phyloP scores from a whole-genome alignment of 2,113 vertebrate species.

The Microcebus lehilahytsara region DNA sequence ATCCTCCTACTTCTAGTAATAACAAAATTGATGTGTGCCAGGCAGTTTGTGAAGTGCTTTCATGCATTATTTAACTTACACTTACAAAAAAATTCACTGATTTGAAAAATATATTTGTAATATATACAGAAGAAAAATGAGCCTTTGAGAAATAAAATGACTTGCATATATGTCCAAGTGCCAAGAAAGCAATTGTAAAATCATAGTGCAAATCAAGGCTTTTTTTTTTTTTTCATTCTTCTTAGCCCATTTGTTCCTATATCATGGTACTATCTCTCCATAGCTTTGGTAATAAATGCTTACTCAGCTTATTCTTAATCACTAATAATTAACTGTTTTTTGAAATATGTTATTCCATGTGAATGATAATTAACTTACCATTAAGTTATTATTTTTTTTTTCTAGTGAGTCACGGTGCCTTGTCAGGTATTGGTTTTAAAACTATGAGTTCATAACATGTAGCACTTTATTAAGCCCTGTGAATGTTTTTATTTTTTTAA shows the following conservation, averaged over 20 bases:
- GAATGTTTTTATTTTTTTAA: background rate
- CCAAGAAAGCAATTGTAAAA: background rate
- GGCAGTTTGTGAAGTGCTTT: constrained; percentile 2
- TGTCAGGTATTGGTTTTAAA: background rate
- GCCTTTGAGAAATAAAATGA: background rate
- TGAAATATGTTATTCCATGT: background rate
- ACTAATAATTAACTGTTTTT: background rate
- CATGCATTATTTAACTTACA: background rate
- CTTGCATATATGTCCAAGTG: background rate
- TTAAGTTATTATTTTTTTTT: background rate
- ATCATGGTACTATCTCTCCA: background rate
- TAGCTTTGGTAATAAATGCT: background rate
- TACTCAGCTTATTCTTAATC: background rate
- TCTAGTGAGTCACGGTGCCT: background rate
- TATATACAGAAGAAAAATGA: background rate
- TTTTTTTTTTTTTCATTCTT: background rate
- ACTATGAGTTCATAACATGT: background rate
- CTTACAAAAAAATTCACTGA: background rate
- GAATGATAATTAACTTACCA: background rate
- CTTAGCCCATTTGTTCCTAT: background rate
- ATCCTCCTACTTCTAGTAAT: background rate
- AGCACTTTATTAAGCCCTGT: background rate
- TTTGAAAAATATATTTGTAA: background rate
- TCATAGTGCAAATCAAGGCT: background rate
- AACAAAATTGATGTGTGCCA: background rate